Conservation (phyloP, 2,113 vertebrate species). For the Micromys minutus region DNA sequence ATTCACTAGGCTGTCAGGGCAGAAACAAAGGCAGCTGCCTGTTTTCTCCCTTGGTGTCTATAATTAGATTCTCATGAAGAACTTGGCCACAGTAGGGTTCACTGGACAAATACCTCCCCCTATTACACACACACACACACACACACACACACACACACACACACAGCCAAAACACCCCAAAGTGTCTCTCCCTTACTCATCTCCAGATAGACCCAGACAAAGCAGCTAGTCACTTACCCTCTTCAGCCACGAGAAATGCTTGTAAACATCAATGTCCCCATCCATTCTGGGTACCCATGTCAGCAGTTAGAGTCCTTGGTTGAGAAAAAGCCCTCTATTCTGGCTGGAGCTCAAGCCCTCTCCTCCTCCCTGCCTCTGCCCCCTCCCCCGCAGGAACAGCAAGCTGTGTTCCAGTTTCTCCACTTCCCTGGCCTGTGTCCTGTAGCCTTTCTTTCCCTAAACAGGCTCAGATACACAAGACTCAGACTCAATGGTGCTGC, state of each 20-base stretch:
- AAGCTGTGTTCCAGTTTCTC: slow-evolving; percentile 78
- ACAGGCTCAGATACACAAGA: slow-evolving; percentile 77
- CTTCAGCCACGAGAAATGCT: slow-evolving; percentile 97
- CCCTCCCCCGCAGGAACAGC: slow-evolving; percentile 72
- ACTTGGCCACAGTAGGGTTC: slow-evolving; percentile 64
- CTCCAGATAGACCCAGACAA: slow-evolving; percentile 75
- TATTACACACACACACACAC: neutral
- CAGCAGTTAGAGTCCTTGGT: slow-evolving; percentile 85
- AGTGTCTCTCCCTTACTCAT: slow-evolving; percentile 54
- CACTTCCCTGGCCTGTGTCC: slow-evolving; percentile 74
- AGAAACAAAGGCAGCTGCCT: slow-evolving; percentile 86
- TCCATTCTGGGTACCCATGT: slow-evolving; percentile 97
- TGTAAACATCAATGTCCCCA: slow-evolving; percentile 97
- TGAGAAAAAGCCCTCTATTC: slow-evolving; percentile 76
- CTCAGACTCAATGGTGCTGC: slow-evolving; percentile 41
- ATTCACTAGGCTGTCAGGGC: slow-evolving; percentile 74
- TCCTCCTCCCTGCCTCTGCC: slow-evolving; percentile 74
- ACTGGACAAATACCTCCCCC: slow-evolving; percentile 58
- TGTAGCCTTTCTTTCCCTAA: slow-evolving; percentile 81
- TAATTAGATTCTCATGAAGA: slow-evolving; percentile 81
- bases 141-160: slow-evolving; percentile 3
- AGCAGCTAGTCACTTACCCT: slow-evolving; percentile 91
- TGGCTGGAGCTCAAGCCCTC: slow-evolving; percentile 78
- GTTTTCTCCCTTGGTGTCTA: slow-evolving; percentile 70
- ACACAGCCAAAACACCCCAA: neutral